These are phyloP conservation scores for Plecturocebus donacophilus DNA, from an alignment of 2,113 vertebrate genomes.

Conservation along the genomic window DNA sequence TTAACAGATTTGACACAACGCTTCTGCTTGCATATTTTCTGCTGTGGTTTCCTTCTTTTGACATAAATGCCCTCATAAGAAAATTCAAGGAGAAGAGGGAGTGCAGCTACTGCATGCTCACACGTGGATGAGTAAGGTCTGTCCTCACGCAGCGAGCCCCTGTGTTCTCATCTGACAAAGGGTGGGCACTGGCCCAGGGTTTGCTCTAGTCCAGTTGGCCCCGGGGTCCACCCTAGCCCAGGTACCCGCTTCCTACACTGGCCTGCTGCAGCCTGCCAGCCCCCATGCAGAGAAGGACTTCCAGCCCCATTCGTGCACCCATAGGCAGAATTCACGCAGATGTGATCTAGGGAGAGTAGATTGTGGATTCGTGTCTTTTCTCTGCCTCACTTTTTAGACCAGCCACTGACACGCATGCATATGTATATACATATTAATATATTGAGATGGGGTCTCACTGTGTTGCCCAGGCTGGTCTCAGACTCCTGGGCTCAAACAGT, in stretches of 20 bases:
- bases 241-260: rapidly evolving
- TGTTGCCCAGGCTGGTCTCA: not conserved
- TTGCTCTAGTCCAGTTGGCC: rapidly evolving
- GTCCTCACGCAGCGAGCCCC: rapidly evolving
- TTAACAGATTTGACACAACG: rapidly evolving
- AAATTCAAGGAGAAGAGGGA: rapidly evolving
- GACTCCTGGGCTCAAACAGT: not conserved
- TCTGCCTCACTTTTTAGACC: not conserved
- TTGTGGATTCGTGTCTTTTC: not conserved
- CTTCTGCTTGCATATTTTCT: rapidly evolving
- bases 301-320: not conserved
- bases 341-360: rapidly evolving
- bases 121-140: rapidly evolving
- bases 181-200: rapidly evolving
- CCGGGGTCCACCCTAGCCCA: rapidly evolving
- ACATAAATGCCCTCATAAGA: rapidly evolving
- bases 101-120: rapidly evolving
- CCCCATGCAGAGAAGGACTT: rapidly evolving
- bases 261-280: rapidly evolving
- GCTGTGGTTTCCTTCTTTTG: not conserved
- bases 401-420: not conserved
- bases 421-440: not conserved
- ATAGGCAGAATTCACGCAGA: rapidly evolving
- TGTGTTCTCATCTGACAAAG: rapidly evolving
- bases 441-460: not conserved